A percentile compares a stretch with the other conserved stretches of the same genome.
phyloP scores from a whole-genome alignment of 2,113 vertebrate species.

The Perca schrenkii region DNA sequence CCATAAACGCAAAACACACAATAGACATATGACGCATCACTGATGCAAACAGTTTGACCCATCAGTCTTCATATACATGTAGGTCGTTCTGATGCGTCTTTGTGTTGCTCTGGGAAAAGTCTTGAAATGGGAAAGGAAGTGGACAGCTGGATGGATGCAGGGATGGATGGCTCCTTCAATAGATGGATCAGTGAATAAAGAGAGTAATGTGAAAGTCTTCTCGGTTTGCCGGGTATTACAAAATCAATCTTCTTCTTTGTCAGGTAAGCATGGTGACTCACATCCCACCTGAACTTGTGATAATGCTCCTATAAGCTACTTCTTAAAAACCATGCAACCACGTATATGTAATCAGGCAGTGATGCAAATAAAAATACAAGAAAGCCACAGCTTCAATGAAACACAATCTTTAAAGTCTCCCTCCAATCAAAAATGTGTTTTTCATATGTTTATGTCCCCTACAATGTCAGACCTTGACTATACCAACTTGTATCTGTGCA shows the following conservation, averaged over 20 bases:
- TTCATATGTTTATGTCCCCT: too few relatives aligned
- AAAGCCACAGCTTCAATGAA: conserved; percentile 1
- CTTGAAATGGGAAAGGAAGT: conserved; percentile 8
- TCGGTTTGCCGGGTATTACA: neutral
- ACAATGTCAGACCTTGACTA: too few relatives aligned
- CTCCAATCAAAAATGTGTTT: too few relatives aligned
- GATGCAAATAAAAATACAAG: conserved; percentile 9
- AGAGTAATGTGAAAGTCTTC: conserved; percentile 2
- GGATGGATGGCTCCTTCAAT: conserved; percentile 8
- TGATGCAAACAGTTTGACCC: neutral
- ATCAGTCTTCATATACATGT: neutral
- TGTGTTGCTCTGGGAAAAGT: neutral
- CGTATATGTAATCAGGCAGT: conserved; percentile 1
- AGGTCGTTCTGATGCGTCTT: neutral
- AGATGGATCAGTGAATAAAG: conserved; percentile 21
- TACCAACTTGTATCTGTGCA: too few relatives aligned
- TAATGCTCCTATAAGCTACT: neutral
- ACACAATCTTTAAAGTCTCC: conserved; percentile 24
- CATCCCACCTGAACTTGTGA: conserved; percentile 2
- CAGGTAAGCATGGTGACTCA: conserved; percentile 18
- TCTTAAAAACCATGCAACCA: conserved; percentile 20
- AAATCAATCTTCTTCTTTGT: conserved; percentile 24
- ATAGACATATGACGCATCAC: conserved; percentile 27
- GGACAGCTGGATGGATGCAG: neutral
- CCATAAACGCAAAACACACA: conserved; percentile 20